Evolutionary conservation across 2,888 invertebrate species (phyloP).

Genomic region (Fragum whitleyi): DNA sequence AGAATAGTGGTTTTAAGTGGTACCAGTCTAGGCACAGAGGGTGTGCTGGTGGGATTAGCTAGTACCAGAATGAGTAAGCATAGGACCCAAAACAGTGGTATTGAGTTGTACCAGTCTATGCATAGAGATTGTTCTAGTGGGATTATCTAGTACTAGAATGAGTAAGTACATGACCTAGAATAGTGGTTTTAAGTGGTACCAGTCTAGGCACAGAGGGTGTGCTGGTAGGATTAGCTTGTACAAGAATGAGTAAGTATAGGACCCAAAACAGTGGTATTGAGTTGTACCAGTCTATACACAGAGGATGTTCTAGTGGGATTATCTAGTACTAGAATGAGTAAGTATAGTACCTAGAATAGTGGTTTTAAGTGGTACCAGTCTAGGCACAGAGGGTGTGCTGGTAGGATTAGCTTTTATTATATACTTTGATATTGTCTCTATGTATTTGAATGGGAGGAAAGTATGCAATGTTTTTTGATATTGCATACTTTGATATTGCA

Average conservation of each 20-base stretch:
- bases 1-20: conserved; percentile 95
- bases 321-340: conserved; percentile 90
- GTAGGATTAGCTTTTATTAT: conserved; percentile 89
- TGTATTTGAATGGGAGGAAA: too few relatives aligned
- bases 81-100: conserved; percentile 92
- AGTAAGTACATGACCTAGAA: conserved; percentile 89
- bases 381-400: conserved; percentile 86
- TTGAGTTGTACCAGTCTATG: conserved; percentile 94
- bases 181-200: conserved; percentile 94
- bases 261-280: conserved; percentile 93
- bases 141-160: conserved; percentile 88
- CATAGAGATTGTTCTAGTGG: conserved; percentile 70
- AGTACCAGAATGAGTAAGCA: conserved; percentile 88
- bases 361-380: conserved; percentile 93
- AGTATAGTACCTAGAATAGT: conserved; percentile 90
- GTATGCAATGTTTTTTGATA: too few relatives aligned
- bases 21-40: conserved; percentile 89
- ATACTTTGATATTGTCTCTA: conserved; percentile 85
- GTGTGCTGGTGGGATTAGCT: conserved; percentile 85
- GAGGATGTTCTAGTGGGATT: conserved; percentile 75
- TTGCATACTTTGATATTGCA: too few relatives aligned
- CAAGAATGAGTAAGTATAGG: conserved; percentile 88
- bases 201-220: conserved; percentile 87
- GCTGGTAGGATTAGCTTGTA: conserved; percentile 88
- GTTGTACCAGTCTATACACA: conserved; percentile 92